Conservation (phyloP, 2,797 vertebrate genomes). For the Ctenochaetus hawaiiensis region DNA sequence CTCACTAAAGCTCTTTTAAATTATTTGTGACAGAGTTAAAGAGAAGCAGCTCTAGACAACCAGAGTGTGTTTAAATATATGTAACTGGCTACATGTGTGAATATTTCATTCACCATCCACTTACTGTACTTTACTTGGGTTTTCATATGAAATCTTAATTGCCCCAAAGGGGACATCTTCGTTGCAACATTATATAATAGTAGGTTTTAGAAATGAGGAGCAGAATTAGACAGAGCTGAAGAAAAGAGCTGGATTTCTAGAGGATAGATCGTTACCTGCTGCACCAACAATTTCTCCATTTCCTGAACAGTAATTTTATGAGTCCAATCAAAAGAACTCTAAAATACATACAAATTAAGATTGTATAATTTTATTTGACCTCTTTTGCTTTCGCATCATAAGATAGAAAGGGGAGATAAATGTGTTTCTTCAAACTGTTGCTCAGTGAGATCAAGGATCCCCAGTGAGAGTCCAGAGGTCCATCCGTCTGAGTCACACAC, state of each 20-base stretch:
- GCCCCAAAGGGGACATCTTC: background rate
- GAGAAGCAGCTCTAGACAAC: background rate
- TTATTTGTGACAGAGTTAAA: background rate
- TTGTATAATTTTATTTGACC: background rate
- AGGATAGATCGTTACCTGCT: background rate
- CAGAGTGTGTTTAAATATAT: too few relatives aligned
- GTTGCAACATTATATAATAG: background rate
- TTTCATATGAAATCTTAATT: slow-evolving; percentile 23
- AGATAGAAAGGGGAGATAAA: background rate
- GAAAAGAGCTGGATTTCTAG: background rate
- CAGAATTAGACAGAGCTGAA: background rate
- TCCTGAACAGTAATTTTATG: background rate
- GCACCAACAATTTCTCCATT: background rate
- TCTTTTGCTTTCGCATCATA: background rate
- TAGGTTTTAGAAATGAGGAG: background rate
- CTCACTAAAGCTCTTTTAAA: background rate
- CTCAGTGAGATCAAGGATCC: background rate
- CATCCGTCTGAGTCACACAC: background rate
- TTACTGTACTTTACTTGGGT: background rate
- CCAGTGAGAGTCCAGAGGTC: background rate
- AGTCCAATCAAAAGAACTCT: background rate
- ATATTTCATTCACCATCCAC: slow-evolving; percentile 1
- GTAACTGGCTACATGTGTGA: background rate
- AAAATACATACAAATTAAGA: background rate
- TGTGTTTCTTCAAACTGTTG: background rate